Conservation (phyloP, 1,140 invertebrate genomes). For the Bombyx mandarina region DNA sequence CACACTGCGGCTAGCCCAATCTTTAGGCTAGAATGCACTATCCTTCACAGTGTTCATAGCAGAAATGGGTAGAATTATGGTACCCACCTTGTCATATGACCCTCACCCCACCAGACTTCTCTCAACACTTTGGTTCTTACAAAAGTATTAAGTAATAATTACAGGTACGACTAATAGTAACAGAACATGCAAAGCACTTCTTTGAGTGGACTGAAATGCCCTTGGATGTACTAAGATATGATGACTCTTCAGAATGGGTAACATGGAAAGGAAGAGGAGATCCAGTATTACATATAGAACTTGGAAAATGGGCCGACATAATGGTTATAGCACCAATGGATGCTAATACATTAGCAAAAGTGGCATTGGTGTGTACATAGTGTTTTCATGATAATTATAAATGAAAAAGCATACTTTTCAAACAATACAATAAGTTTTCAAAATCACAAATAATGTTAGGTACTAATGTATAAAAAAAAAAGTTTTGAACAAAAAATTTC, state of each 20-base stretch:
- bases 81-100: too few relatives aligned
- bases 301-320: conserved; percentile 96
- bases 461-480: too few relatives aligned
- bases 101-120: too few relatives aligned
- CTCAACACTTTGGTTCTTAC: too few relatives aligned
- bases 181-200: conserved; percentile 90
- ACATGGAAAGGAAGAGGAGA: conserved; percentile 93
- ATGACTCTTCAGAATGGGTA: conserved; percentile 92
- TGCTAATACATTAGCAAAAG: conserved; percentile 97
- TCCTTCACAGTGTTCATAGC: too few relatives aligned
- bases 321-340: conserved; percentile 95
- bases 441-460: too few relatives aligned
- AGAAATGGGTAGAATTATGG: too few relatives aligned
- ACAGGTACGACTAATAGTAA: conserved; percentile 85
- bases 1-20: too few relatives aligned
- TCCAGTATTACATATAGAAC: conserved; percentile 96
- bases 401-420: not conserved
- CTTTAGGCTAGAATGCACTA: too few relatives aligned
- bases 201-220: conserved; percentile 77
- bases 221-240: conserved; percentile 74
- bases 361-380: conserved; percentile 74
- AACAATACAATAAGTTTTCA: too few relatives aligned
- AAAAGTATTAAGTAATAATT: conserved; percentile 20
- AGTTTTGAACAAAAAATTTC: too few relatives aligned
- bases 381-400: too few relatives aligned